Conservation (phyloP, 2,888 invertebrate genomes). For the Scotopteryx bipunctaria region DNA sequence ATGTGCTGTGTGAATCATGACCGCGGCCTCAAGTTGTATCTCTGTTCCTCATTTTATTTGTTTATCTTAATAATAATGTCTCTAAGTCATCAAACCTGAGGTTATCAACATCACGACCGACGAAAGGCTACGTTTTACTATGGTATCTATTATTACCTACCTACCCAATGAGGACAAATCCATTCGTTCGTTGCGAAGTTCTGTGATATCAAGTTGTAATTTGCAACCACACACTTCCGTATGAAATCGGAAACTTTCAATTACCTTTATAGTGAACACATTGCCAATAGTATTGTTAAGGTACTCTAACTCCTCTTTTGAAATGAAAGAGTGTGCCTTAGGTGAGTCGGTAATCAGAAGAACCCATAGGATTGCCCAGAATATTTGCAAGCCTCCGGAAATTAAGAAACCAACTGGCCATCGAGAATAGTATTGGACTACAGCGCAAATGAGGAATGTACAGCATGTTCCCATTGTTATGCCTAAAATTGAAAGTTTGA, state of each 20-base stretch:
- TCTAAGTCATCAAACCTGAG: conserved; percentile 7
- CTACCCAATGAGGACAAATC: conserved; percentile 14
- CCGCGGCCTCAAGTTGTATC: neutral
- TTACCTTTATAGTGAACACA: conserved; percentile 71
- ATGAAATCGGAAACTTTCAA: conserved; percentile 1
- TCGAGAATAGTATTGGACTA: conserved; percentile 82
- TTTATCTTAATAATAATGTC: neutral
- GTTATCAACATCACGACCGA: conserved; percentile 7
- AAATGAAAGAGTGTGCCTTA: conserved; percentile 83
- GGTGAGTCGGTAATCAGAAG: conserved; percentile 85
- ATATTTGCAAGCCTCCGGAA: conserved; percentile 78
- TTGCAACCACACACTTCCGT: conserved; percentile 6
- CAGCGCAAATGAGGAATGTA: conserved; percentile 86
- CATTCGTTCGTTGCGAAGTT: conserved; percentile 16
- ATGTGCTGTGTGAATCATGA: neutral
- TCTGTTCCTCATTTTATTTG: conserved; percentile 1
- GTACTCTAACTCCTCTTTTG: conserved; percentile 82
- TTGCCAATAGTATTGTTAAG: conserved; percentile 83
- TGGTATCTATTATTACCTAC: neutral
- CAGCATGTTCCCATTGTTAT: conserved; percentile 84
- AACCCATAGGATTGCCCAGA: conserved; percentile 83
- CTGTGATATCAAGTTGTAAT: conserved; percentile 13
- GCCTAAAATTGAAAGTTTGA: conserved; percentile 49
- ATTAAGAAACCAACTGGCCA: conserved; percentile 87
- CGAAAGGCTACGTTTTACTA: conserved; percentile 9